Evolutionary conservation across 2,888 invertebrate genomes (phyloP).

Genomic region (Allacma fusca): DNA sequence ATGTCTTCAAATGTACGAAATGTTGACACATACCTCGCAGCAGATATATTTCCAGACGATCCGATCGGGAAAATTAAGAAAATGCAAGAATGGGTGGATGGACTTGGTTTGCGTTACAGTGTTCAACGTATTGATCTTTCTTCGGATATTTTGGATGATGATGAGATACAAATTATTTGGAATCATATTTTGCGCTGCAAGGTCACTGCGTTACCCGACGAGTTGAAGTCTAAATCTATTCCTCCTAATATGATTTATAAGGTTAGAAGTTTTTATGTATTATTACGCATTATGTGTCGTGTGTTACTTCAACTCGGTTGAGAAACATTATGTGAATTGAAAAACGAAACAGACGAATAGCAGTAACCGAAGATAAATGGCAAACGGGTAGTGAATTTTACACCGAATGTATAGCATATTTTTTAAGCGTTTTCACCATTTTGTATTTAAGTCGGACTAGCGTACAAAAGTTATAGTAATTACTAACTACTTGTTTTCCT

Average conservation of each 20-base stretch:
- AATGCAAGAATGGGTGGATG: constrained; percentile 58
- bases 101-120: constrained; percentile 51
- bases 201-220: constrained; percentile 8
- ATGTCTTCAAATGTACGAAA: constrained; percentile 62
- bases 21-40: constrained; percentile 63
- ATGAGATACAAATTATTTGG: constrained; percentile 59
- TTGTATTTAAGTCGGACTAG: too few species aligned
- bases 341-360: too few species aligned
- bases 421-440: too few species aligned
- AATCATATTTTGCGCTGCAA: constrained; percentile 47
- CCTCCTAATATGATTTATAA: constrained; percentile 53
- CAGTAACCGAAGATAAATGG: too few species aligned
- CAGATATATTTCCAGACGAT: constrained; percentile 63
- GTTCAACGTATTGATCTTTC: constrained; percentile 56
- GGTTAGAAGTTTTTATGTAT: constrained; percentile 36
- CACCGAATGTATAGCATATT: too few species aligned
- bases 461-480: too few species aligned
- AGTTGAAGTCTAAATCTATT: constrained; percentile 45
- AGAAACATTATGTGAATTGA: too few species aligned
- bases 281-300: not conserved
- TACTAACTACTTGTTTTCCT: too few species aligned
- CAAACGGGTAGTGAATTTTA: too few species aligned
- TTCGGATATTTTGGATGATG: constrained; percentile 60
- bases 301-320: too few species aligned
- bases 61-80: constrained; percentile 49